Percentiles rank a stretch among this genome's conserved stretches.
Conservation (phyloP, 1,140 invertebrate genomes). For the Nasonia longicornis region DNA sequence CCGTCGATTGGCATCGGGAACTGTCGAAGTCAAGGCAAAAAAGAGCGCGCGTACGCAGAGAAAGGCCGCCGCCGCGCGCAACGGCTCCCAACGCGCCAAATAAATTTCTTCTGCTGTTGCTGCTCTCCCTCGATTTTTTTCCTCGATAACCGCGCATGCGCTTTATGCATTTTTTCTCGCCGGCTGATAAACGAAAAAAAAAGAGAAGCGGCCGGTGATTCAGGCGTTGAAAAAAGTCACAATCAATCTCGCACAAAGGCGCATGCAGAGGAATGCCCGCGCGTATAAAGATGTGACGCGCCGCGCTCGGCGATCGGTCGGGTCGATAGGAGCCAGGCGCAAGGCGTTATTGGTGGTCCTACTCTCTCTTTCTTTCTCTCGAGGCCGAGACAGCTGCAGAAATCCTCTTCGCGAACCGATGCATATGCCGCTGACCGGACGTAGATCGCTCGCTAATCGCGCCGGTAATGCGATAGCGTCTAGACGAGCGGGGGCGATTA, state of each 20-base stretch:
- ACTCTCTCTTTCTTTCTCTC: background rate
- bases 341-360: background rate
- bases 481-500: conserved; percentile 4
- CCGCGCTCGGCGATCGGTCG: background rate
- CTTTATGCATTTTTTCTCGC: background rate
- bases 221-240: background rate
- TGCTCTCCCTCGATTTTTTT: background rate
- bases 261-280: background rate
- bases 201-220: background rate
- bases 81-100: background rate
- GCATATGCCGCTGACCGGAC: background rate
- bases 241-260: background rate
- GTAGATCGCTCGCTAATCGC: background rate
- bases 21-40: conserved; percentile 44
- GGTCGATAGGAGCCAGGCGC: background rate
- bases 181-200: background rate
- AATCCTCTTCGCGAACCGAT: background rate
- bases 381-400: background rate
- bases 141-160: background rate
- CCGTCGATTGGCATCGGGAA: conserved; percentile 53
- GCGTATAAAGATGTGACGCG: conserved; percentile 1
- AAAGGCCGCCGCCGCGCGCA: background rate
- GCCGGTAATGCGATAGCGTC: conserved; percentile 1
- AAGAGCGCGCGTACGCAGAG: background rate
- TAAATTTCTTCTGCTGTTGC: background rate